phyloP scores from a whole-genome alignment of 1,140 invertebrate genomes.

The Pollicipes pollicipes region DNA sequence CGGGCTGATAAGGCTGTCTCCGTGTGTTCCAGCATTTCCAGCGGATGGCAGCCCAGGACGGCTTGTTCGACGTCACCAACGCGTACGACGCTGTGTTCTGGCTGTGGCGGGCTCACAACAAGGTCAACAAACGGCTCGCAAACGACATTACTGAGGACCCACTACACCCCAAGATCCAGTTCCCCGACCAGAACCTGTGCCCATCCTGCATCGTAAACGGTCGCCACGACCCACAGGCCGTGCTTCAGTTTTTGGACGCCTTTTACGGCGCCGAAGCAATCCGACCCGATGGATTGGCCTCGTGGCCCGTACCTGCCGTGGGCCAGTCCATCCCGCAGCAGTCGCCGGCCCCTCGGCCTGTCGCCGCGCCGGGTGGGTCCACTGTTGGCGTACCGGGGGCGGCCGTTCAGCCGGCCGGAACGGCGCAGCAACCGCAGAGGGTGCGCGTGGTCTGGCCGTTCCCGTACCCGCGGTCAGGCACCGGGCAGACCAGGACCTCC shows the following conservation, averaged over 20 bases:
- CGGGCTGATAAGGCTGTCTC: no score
- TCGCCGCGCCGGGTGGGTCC: no score
- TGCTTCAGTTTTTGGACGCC: not conserved
- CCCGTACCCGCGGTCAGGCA: no score
- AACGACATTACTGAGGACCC: conserved; percentile 83
- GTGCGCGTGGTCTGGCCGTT: no score
- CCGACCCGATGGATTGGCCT: no score
- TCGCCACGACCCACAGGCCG: not conserved
- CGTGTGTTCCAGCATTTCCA: conserved; percentile 50
- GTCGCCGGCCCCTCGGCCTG: no score
- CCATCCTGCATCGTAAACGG: conserved; percentile 36
- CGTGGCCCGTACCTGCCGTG: no score
- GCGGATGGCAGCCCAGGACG: conserved; percentile 40
- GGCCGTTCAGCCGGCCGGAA: no score
- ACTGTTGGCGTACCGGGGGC: no score
- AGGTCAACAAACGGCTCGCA: conserved; percentile 69
- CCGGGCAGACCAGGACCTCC: no score
- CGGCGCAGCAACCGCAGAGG: no score
- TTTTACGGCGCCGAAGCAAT: not conserved
- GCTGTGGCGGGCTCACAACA: conserved; percentile 89
- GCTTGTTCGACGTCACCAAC: conserved; percentile 45
- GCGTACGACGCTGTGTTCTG: conserved; percentile 65
- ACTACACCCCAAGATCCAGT: conserved; percentile 70
- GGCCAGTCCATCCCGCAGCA: no score
- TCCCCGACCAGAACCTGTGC: conserved; percentile 53